Percentiles rank a stretch among this genome's conserved stretches.
Conservation (phyloP, 2,797 vertebrate species). For the Peromyscus aztecus region DNA sequence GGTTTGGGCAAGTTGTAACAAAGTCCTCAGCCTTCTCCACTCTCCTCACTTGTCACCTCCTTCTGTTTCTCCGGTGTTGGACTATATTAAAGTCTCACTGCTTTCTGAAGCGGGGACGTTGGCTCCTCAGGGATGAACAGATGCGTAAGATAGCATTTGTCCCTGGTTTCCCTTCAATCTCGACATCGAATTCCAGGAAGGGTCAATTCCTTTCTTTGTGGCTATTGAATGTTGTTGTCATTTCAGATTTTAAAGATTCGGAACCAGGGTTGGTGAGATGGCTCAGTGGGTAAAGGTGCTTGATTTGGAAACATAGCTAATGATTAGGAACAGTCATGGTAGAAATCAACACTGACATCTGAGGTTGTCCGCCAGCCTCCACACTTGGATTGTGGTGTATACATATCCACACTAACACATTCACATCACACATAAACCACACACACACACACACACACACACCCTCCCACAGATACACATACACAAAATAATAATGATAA, state of each 20-base stretch:
- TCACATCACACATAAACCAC: not conserved
- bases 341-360: not conserved
- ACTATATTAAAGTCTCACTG: not conserved
- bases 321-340: too few relatives aligned
- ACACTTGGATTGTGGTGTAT: not conserved
- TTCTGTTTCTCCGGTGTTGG: not conserved
- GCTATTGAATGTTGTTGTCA: not conserved
- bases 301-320: not conserved
- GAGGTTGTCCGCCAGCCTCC: not conserved
- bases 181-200: not conserved
- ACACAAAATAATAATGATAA: not conserved
- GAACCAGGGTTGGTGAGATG: not conserved
- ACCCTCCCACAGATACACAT: not conserved
- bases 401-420: not conserved
- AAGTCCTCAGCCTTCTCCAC: not conserved
- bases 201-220: not conserved
- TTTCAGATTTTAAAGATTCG: conserved; percentile 5
- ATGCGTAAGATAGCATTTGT: not conserved
- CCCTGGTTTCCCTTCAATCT: not conserved
- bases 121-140: not conserved
- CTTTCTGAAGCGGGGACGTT: not conserved
- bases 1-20: not conserved
- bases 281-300: not conserved
- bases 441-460: not conserved
- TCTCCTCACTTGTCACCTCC: not conserved